Conservation (phyloP, 2,888 invertebrate genomes). For the Cheilosia pagana region DNA sequence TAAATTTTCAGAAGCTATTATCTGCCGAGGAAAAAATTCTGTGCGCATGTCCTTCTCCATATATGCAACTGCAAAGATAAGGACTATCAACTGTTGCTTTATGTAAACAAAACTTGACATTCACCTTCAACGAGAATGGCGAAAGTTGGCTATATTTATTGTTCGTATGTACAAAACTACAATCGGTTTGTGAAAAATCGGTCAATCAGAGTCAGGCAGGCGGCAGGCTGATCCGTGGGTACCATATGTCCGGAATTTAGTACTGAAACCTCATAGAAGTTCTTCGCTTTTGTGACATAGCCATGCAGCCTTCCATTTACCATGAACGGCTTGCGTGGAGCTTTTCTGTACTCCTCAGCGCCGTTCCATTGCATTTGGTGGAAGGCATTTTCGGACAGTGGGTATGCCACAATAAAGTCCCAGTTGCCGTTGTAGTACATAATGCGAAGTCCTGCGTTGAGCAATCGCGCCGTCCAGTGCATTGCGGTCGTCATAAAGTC, state of each 20-base stretch:
- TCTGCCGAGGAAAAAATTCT: no score
- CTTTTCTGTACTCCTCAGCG: constrained; percentile 84
- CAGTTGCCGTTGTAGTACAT: constrained; percentile 84
- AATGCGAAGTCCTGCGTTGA: constrained; percentile 84
- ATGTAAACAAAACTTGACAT: constrained; percentile 24
- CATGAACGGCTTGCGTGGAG: constrained; percentile 83
- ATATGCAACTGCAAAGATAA: background rate
- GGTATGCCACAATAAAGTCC: constrained; percentile 88
- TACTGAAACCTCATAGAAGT: constrained; percentile 86
- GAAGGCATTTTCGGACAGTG: constrained; percentile 86
- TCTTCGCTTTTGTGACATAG: constrained; percentile 85
- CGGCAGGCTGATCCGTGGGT: constrained; percentile 86
- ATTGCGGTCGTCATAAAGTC: constrained; percentile 86
- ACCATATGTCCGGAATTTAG: constrained; percentile 88
- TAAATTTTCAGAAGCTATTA: no score
- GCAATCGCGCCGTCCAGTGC: constrained; percentile 84
- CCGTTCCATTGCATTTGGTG: constrained; percentile 84
- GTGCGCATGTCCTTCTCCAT: no score
- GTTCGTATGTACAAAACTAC: constrained; percentile 30
- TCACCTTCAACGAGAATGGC: background rate
- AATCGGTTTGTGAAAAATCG: constrained; percentile 84
- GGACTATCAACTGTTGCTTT: constrained; percentile 46
- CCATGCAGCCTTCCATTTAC: constrained; percentile 85
- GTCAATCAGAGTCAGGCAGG: constrained; percentile 86
- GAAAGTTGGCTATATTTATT: constrained; percentile 19